phyloP scores from a whole-genome alignment of 2,113 vertebrate genomes.

The Pongo abelii region DNA sequence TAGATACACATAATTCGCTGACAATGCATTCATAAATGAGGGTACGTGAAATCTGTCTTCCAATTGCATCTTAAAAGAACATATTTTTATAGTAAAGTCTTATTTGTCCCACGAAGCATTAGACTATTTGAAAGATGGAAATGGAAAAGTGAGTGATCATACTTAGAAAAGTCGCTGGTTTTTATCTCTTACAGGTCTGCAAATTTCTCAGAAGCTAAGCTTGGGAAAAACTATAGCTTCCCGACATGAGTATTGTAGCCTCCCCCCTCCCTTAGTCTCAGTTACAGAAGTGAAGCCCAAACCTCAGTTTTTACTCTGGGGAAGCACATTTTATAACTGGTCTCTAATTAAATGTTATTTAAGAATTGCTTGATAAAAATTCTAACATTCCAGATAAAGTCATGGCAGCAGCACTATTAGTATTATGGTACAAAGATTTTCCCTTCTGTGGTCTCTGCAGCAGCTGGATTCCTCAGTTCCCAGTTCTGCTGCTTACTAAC shows the following conservation, averaged over 20 bases:
- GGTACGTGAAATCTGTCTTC: conserved; percentile 67
- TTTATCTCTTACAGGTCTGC: conserved; percentile 61
- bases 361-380: background rate
- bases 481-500: background rate
- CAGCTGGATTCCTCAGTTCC: background rate
- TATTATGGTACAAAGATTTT: background rate
- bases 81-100: conserved; percentile 77
- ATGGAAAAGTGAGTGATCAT: conserved; percentile 77
- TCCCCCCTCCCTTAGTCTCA: background rate
- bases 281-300: background rate
- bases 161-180: conserved; percentile 69
- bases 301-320: background rate
- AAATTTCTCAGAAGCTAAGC: conserved; percentile 67
- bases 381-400: background rate
- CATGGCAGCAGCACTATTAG: background rate
- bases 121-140: conserved; percentile 72
- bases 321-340: conserved; percentile 14
- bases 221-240: conserved; percentile 38
- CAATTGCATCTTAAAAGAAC: conserved; percentile 78
- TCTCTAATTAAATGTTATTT: background rate
- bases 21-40: conserved; percentile 73
- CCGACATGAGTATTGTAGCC: background rate
- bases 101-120: conserved; percentile 79
- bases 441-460: background rate
- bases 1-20: conserved; percentile 71